Evolutionary conservation across 2,113 vertebrate genomes (phyloP).

Genomic region (Coptodon rendalli): DNA sequence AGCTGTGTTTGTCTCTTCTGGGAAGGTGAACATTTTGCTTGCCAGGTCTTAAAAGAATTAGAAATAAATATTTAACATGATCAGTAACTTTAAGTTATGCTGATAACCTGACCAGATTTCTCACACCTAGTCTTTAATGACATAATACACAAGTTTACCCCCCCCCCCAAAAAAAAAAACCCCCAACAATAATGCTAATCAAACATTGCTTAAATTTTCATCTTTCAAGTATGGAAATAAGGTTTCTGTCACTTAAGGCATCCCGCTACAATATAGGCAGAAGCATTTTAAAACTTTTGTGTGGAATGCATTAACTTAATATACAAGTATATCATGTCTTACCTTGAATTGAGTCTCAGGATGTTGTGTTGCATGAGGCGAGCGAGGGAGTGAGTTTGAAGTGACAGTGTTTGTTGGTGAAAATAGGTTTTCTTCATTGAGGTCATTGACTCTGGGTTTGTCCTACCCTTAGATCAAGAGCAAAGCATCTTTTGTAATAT

Average conservation of each 20-base stretch:
- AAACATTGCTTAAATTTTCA: background rate
- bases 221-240: background rate
- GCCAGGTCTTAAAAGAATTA: too few relatives aligned
- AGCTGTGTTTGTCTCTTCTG: too few relatives aligned
- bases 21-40: too few relatives aligned
- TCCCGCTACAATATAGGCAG: background rate
- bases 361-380: background rate
- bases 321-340: background rate
- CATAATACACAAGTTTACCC: background rate
- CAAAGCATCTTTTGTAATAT: background rate
- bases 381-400: background rate
- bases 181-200: background rate
- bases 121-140: too few relatives aligned
- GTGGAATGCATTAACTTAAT: background rate
- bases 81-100: too few relatives aligned
- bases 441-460: background rate
- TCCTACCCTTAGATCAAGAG: background rate
- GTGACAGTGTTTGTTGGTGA: background rate
- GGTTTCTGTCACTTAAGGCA: background rate
- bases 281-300: fast-evolving
- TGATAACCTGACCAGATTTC: too few relatives aligned
- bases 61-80: too few relatives aligned
- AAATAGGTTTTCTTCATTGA: background rate
- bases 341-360: background rate
- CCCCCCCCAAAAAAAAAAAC: background rate